A percentile compares a stretch with the other conserved stretches of the same genome.
Conservation (phyloP, 2,888 invertebrate genomes). For the Asteroscopus sphinx region DNA sequence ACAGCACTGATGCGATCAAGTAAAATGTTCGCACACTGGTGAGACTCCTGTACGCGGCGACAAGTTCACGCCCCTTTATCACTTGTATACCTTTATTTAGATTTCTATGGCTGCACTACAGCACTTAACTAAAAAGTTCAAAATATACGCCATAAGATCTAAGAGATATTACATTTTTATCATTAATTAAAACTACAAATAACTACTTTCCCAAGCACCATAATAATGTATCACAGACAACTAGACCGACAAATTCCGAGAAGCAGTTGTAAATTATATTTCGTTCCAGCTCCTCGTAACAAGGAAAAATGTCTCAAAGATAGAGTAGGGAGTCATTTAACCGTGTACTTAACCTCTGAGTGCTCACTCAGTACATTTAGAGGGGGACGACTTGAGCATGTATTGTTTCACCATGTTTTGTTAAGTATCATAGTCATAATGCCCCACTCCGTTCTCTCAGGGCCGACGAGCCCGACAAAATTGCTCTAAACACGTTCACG, state of each 20-base stretch:
- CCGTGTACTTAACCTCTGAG: constrained; percentile 58
- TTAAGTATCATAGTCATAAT: constrained; percentile 67
- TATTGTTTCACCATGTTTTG: constrained; percentile 69
- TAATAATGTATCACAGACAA: constrained; percentile 24
- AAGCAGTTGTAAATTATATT: constrained; percentile 37
- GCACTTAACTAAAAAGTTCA: no score
- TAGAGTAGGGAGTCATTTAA: constrained; percentile 62
- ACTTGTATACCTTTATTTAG: no score
- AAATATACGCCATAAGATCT: no score
- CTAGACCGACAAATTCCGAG: constrained; percentile 24
- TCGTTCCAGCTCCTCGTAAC: constrained; percentile 28
- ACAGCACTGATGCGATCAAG: no score
- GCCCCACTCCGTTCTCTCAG: constrained; percentile 33
- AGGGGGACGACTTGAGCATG: constrained; percentile 51
- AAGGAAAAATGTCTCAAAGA: constrained; percentile 62
- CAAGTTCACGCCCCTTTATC: no score
- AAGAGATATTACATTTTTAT: not conserved
- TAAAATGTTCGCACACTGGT: no score
- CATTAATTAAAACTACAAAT: constrained; percentile 11
- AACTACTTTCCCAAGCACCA: constrained; percentile 10
- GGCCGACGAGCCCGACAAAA: constrained; percentile 45
- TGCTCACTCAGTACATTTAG: constrained; percentile 48
- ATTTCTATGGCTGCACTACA: no score
- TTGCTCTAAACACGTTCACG: constrained; percentile 57
- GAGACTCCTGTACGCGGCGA: no score